Evolutionary conservation across 2,113 vertebrate genomes (phyloP).

Genomic region (Chamaetylas fuelleborni): DNA sequence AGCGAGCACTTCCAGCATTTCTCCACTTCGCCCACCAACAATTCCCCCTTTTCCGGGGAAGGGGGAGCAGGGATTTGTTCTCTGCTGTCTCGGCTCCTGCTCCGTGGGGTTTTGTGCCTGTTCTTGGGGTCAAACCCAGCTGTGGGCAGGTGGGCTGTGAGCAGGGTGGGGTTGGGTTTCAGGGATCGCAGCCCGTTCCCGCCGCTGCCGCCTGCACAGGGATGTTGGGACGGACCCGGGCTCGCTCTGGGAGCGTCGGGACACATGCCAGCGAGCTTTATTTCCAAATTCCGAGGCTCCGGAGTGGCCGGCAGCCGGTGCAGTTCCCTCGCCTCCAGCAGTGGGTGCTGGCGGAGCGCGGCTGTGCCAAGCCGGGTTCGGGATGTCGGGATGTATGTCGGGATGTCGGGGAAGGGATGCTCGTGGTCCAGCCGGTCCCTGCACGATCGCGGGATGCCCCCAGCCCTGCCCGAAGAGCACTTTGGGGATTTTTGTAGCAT

Average conservation of each 20-base stretch:
- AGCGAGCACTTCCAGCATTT: not conserved
- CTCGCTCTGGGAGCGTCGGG: fast-evolving
- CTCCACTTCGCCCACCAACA: fast-evolving
- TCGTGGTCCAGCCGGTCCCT: not conserved
- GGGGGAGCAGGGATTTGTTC: fast-evolving
- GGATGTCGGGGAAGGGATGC: not conserved
- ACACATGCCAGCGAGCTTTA: fast-evolving
- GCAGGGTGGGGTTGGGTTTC: fast-evolving
- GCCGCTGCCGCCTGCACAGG: fast-evolving
- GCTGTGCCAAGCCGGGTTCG: not conserved
- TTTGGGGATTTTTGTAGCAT: not conserved
- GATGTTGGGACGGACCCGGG: not conserved
- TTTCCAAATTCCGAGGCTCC: fast-evolving
- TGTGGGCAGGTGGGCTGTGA: not conserved
- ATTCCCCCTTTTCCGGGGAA: fast-evolving
- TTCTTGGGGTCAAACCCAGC: not conserved
- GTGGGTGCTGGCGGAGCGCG: constrained; percentile 31
- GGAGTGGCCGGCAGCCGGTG: not conserved
- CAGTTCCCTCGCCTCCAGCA: not conserved
- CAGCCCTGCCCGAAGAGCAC: not conserved
- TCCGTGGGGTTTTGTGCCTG: not conserved
- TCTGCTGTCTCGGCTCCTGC: not conserved
- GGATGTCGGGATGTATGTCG: not conserved
- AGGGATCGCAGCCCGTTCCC: fast-evolving
- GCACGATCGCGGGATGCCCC: not conserved